phyloP scores from a whole-genome alignment of 1,140 invertebrate genomes.

The Trinorchestia longiramus region DNA sequence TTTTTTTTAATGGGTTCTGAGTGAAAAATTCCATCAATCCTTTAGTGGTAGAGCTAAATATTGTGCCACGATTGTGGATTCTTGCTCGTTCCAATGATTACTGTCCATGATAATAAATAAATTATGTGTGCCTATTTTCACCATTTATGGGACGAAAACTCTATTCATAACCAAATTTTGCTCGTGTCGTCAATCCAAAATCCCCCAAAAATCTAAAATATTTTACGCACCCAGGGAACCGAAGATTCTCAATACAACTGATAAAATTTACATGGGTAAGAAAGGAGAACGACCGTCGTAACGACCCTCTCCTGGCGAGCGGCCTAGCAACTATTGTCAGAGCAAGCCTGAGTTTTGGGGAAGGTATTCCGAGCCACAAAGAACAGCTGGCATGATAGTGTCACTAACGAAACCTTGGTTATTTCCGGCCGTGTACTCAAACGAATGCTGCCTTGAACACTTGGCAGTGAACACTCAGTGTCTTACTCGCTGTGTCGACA shows the following conservation, averaged over 20 bases:
- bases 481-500: background rate
- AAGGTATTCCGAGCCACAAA: background rate
- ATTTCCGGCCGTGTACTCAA: background rate
- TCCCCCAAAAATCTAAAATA: background rate
- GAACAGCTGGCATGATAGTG: background rate
- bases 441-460: background rate
- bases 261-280: slow-evolving; percentile 9
- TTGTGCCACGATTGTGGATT: background rate
- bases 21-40: background rate
- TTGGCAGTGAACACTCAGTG: background rate
- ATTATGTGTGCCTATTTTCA: background rate
- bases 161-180: background rate
- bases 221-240: background rate
- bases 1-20: background rate
- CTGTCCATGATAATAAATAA: background rate
- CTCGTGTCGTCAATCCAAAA: background rate
- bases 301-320: background rate
- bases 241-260: background rate
- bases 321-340: background rate
- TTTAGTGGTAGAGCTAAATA: background rate
- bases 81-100: background rate
- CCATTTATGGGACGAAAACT: background rate
- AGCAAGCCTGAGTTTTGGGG: background rate
- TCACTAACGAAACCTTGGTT: slow-evolving; percentile 8
- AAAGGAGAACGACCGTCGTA: background rate